Evolutionary conservation across 2,888 invertebrate species (phyloP), one percentile per base, ranked within the genome.

Genomic region (Thecophora atra): DNA sequence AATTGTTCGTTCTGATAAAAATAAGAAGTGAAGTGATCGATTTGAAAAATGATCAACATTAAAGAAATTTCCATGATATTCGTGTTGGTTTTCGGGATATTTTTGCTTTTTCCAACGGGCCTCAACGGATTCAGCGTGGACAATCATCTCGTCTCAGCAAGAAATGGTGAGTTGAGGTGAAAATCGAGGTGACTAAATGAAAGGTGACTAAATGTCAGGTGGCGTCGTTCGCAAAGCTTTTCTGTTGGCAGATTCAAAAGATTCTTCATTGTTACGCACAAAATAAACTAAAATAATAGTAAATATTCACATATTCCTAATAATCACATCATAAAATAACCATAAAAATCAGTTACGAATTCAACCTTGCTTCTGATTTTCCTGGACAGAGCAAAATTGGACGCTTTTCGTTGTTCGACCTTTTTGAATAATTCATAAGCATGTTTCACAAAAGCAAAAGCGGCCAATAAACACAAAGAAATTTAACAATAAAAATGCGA

Each of bases 121-220:
- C 17, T n/a, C 17, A 63, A 47, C 8, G 75, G 79, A 4, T 75
- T 86, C 71, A 85, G 82, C 19, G 86, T 86, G 78, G 86, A 86
- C 78, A 86, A 86, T 77, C 84, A 85, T 77, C 78, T 86, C 75
- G 85, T 86, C 63, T 83, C 85, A 47, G 83, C 84, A 24, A 79
- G 85, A 79, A 86, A 85, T 84, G 86, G 86, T 86, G 77, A 85
- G 85, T 78, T 70, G 13, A 21, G 19, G 11, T 8, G 19, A 37
- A 24, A 42, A 17, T 28, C 13, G 30, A 24, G 30, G 1, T 1
- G 11, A 19, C 6, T 30, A 5, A 11, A 51, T 44, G 58, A 30
- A 58, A 42, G n/a, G n/a, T n/a, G n/a, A n/a, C n/a, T n/a, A n/a
- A n/a, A n/a, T n/a, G n/a, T n/a, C n/a, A n/a, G n/a, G n/a, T n/a